Evolutionary conservation across 2,797 vertebrate genomes (phyloP), one percentile per base, ranked within the genome.

Genomic region (Hippopotamyrus pictus): DNA sequence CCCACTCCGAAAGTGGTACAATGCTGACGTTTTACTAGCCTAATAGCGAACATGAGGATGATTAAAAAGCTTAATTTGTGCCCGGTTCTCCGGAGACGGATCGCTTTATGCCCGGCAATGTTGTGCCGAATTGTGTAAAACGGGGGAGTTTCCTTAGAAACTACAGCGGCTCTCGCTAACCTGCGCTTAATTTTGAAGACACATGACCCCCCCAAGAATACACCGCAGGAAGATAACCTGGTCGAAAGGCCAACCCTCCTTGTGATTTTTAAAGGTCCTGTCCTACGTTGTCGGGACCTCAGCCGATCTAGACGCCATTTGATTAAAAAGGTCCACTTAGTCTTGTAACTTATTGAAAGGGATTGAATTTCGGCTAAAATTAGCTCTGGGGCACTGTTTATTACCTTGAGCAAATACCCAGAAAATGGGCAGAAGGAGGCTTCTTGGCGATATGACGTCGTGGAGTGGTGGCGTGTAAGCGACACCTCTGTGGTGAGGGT

Each of bases 311-410:
- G 95, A 95, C 94, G 83, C 89, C 89, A 93, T 93, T 92, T 91
- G 92, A 93, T 93, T 95, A 93, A 96, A 95, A 93, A 94, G 33
- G 95, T 97, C 97, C 96, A 97, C 83, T 93, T 96, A 95, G 96
- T 95, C 96, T 96, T 96, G 95, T 98, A 98, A 98, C 96, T 96
- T 96, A 97, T 97, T 97, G 96, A 96, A 95, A 95, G 94, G 96
- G 96, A 96, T 98, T 97, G 93, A 88, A 96, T 98, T 99, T 97
- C 97, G 95, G 95, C 97, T 96, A 97, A 97, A 98, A 98, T 98
- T 98, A 98, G 97, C 97, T 97, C 96, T 97, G 96, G 97, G 96
- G 94, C 95, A 92, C 95, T 96, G 96, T 97, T 98, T 98, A 98
- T 97, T 96, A 96, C 96, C 94, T 94, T 96, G 96, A 97, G 95